A percentile compares a stretch with the other conserved stretches of the same genome.
These are phyloP conservation scores for Metalampra italica DNA, from an alignment of 2,888 invertebrate species.

Conservation along the genomic window DNA sequence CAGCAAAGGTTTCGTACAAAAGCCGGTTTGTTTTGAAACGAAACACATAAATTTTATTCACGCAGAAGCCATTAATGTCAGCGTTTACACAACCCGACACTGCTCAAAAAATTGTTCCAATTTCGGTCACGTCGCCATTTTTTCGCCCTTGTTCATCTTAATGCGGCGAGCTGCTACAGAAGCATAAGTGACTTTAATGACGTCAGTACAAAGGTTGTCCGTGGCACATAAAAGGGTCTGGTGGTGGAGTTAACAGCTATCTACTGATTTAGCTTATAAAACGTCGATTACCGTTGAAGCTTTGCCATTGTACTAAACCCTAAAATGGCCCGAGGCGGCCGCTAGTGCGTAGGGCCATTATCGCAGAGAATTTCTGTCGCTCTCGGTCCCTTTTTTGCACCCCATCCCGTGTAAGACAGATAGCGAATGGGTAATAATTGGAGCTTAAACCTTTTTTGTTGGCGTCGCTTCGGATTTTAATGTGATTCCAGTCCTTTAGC, in stretches of 20 bases:
- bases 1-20: constrained; percentile 6
- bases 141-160: constrained; percentile 6
- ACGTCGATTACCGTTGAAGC: constrained; percentile 58
- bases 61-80: constrained; percentile 11
- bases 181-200: constrained; percentile 53
- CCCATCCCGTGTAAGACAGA: constrained; percentile 60
- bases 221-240: constrained; percentile 40
- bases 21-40: constrained; percentile 10
- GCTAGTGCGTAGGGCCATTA: constrained; percentile 35
- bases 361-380: background rate
- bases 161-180: constrained; percentile 18
- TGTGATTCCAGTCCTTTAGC: constrained; percentile 40
- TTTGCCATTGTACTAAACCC: constrained; percentile 57
- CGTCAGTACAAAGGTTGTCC: constrained; percentile 45
- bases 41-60: constrained; percentile 13
- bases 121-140: constrained; percentile 8
- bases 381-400: constrained; percentile 16
- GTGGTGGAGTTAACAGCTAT: constrained; percentile 35
- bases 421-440: constrained; percentile 71
- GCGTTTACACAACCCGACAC: constrained; percentile 7
- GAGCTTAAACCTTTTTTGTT: constrained; percentile 61
- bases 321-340: constrained; percentile 47
- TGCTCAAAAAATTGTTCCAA: constrained; percentile 5
- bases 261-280: constrained; percentile 51
- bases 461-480: constrained; percentile 50